Evolutionary conservation across 2,888 invertebrate genomes (phyloP).

Genomic region (Agonum fuliginosum): DNA sequence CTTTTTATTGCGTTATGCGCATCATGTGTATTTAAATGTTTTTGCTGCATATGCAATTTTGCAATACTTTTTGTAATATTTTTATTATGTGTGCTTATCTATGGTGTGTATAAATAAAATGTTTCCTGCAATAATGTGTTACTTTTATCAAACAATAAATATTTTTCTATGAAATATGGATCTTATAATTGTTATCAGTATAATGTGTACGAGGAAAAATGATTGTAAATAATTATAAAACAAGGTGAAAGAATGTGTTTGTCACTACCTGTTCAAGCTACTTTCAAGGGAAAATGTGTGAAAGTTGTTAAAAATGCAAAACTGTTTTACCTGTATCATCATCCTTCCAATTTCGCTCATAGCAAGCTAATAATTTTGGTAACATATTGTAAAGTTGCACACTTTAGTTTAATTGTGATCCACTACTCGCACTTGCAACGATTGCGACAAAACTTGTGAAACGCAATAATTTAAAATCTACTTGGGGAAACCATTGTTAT

Average conservation of each 20-base stretch:
- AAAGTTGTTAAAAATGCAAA: constrained; percentile 46
- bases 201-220: not conserved
- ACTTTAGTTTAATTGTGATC: constrained; percentile 17
- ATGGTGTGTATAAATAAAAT: too few species aligned
- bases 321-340: constrained; percentile 48
- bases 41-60: too few species aligned
- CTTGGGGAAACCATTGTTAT: constrained; percentile 57
- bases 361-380: constrained; percentile 47
- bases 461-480: constrained; percentile 55
- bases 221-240: not conserved
- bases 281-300: constrained; percentile 53
- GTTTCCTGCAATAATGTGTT: too few species aligned
- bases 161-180: too few species aligned
- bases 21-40: too few species aligned
- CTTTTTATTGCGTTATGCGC: too few species aligned
- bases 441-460: constrained; percentile 29
- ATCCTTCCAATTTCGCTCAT: constrained; percentile 38
- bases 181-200: too few species aligned
- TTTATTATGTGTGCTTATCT: too few species aligned
- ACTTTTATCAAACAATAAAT: too few species aligned
- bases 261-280: constrained; percentile 25
- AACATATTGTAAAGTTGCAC: constrained; percentile 42
- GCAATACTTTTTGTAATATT: too few species aligned
- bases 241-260: constrained; percentile 27
- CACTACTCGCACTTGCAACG: constrained; percentile 6